Conservation (phyloP, 2,113 vertebrate species). For the Upupa epops region DNA sequence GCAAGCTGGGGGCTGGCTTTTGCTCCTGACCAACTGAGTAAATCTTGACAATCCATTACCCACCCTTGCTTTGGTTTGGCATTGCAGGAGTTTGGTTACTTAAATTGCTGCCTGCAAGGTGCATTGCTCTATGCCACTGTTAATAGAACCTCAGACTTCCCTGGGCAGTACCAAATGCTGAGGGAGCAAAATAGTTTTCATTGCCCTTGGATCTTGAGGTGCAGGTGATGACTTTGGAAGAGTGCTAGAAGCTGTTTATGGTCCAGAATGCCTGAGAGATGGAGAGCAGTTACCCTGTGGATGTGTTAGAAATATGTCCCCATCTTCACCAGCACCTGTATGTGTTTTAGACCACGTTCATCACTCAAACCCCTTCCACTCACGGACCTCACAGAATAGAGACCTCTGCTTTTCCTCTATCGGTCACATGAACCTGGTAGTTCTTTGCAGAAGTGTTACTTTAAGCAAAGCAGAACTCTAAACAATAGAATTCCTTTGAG, state of each 20-base stretch:
- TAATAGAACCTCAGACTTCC: fast-evolving
- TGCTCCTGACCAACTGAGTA: background rate
- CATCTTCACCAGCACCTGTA: background rate
- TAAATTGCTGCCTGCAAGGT: background rate
- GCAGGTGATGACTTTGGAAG: background rate
- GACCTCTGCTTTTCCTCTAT: background rate
- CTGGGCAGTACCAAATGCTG: background rate
- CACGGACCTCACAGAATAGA: fast-evolving
- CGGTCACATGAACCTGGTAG: background rate
- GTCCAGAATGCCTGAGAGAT: background rate
- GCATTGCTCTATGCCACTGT: background rate
- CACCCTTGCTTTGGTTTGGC: background rate
- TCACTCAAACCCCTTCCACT: background rate
- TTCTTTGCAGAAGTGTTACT: background rate
- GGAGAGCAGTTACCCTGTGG: background rate
- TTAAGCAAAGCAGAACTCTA: background rate
- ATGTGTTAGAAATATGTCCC: background rate
- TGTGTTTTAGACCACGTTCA: background rate
- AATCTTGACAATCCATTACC: background rate
- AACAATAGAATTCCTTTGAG: background rate
- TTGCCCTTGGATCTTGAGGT: background rate
- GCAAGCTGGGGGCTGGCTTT: background rate
- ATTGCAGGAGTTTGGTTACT: background rate
- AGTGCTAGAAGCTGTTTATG: background rate
- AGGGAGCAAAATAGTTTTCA: background rate